A percentile compares a stretch with the other conserved stretches of the same genome.
Conservation (phyloP, 2,113 vertebrate species). For the Myotis yumanensis region DNA sequence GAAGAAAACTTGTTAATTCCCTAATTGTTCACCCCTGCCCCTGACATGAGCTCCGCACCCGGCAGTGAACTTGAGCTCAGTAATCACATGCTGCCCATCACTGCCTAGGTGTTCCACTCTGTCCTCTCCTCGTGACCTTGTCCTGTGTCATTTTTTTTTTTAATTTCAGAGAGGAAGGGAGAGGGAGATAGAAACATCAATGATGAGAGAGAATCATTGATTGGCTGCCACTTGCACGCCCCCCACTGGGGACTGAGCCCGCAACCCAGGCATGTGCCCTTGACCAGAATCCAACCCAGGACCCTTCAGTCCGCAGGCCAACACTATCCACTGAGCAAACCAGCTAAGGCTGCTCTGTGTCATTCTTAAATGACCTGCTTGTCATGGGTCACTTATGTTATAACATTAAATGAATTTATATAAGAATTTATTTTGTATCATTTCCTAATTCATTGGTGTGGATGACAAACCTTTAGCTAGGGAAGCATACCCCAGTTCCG, state of each 20-base stretch:
- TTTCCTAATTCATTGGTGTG: neutral
- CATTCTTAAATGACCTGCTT: neutral
- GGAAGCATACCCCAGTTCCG: rapidly evolving
- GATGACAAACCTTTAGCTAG: neutral
- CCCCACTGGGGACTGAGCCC: too few relatives aligned
- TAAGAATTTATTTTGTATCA: neutral
- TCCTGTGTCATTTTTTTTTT: neutral
- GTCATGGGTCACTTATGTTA: neutral
- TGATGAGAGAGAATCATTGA: too few relatives aligned
- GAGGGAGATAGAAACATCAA: too few relatives aligned
- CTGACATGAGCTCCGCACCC: rapidly evolving
- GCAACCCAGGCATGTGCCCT: too few relatives aligned
- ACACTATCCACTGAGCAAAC: too few relatives aligned
- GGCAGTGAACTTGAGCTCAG: neutral
- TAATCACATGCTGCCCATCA: too few relatives aligned
- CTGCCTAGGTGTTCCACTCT: rapidly evolving
- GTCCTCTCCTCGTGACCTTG: neutral
- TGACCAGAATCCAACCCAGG: too few relatives aligned
- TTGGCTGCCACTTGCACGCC: too few relatives aligned
- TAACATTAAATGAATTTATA: neutral
- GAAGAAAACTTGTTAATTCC: slow-evolving; percentile 30
- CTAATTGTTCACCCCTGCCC: slow-evolving; percentile 20
- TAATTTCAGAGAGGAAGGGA: too few relatives aligned
- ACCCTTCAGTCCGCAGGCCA: too few relatives aligned
- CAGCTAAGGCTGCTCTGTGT: neutral